Conservation (phyloP, 2,113 vertebrate species). For the Entosphenus tridentatus region DNA sequence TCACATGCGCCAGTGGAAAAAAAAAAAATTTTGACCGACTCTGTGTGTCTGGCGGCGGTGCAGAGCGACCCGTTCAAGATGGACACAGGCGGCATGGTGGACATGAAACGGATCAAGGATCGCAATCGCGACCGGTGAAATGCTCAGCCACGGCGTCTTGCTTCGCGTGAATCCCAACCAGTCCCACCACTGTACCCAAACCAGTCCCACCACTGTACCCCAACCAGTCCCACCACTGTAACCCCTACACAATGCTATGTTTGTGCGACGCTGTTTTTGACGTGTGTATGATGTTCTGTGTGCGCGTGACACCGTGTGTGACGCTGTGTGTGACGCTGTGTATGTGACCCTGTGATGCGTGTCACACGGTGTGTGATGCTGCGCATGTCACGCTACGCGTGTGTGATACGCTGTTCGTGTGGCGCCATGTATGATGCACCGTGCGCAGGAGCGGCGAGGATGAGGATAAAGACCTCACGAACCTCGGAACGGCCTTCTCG, state of each 20-base stretch:
- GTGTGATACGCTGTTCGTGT: neutral
- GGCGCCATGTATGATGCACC: neutral
- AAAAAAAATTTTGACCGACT: neutral
- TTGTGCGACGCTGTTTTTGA: too few species aligned
- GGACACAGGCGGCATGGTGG: constrained; percentile 76
- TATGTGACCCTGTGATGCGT: neutral
- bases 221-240: too few species aligned
- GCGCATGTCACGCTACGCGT: neutral
- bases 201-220: too few species aligned
- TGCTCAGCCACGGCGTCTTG: neutral
- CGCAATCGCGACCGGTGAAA: constrained; percentile 57
- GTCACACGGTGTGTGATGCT: rapidly evolving
- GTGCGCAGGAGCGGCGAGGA: constrained; percentile 34
- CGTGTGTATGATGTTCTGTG: neutral
- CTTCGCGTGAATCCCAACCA: too few species aligned
- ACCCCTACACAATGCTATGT: too few species aligned
- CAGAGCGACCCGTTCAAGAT: constrained; percentile 89
- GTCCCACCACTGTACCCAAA: too few species aligned
- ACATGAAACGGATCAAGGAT: constrained; percentile 95
- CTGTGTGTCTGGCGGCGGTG: neutral
- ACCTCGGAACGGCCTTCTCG: constrained; percentile 81
- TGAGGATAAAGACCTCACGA: constrained; percentile 59
- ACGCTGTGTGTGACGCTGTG: neutral
- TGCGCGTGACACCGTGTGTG: neutral
- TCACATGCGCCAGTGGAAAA: neutral